Conservation (phyloP, 2,113 vertebrate genomes). For the Coptodon bakossiorum region DNA sequence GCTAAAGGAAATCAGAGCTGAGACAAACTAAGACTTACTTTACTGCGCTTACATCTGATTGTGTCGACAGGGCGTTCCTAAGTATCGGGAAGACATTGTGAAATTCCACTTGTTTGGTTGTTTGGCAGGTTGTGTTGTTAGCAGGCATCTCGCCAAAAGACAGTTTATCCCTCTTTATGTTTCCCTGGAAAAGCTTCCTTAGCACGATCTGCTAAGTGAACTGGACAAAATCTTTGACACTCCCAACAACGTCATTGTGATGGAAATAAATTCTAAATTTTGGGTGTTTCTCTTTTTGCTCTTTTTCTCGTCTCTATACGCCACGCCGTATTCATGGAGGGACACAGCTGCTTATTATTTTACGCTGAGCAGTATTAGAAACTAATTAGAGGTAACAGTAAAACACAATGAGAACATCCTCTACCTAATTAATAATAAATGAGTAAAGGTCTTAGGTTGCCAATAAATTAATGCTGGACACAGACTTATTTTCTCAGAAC, state of each 20-base stretch:
- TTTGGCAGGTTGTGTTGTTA: neutral
- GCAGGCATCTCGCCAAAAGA: neutral
- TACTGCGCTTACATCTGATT: neutral
- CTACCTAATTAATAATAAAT: neutral
- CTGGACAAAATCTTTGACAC: neutral
- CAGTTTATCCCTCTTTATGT: neutral
- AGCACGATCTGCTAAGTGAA: neutral
- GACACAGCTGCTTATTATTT: neutral
- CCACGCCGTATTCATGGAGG: rapidly evolving
- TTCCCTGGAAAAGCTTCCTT: neutral
- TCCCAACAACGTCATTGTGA: neutral
- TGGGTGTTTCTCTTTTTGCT: neutral
- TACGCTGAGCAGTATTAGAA: neutral
- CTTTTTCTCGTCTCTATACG: neutral
- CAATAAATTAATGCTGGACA: neutral
- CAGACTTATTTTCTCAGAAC: conserved; percentile 4
- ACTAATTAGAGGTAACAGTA: neutral
- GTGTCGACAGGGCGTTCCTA: neutral
- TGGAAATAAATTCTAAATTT: neutral
- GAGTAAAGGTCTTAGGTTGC: neutral
- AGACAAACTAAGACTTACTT: neutral
- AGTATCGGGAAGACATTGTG: neutral
- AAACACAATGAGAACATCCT: neutral
- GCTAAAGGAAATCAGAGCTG: neutral
- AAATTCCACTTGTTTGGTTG: neutral